phyloP scores from a whole-genome alignment of 1,140 invertebrate genomes.

The Drosophila funebris region DNA sequence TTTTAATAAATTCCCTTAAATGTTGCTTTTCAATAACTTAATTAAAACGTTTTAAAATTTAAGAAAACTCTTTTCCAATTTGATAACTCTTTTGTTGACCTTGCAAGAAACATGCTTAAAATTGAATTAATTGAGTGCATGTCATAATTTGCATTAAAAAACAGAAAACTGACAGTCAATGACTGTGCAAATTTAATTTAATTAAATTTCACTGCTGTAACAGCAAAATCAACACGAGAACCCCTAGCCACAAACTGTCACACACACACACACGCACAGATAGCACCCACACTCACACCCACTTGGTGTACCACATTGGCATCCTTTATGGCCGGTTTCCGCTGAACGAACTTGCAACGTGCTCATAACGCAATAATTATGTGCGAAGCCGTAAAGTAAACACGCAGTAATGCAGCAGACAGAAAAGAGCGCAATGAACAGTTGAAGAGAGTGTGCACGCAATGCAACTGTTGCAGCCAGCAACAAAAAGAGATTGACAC shows the following conservation, averaged over 20 bases:
- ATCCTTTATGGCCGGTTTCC: conserved; percentile 25
- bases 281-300: neutral
- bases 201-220: conserved; percentile 52
- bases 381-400: conserved; percentile 57
- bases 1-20: no score
- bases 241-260: neutral
- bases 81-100: neutral
- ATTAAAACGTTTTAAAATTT: no score
- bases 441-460: conserved; percentile 7
- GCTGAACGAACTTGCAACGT: conserved; percentile 44
- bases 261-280: neutral
- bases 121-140: neutral
- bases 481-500: conserved; percentile 4
- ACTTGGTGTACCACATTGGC: conserved; percentile 11
- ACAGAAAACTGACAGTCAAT: conserved; percentile 8
- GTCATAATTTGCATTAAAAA: neutral
- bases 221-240: conserved; percentile 44
- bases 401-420: conserved; percentile 35
- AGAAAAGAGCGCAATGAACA: conserved; percentile 1
- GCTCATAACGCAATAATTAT: conserved; percentile 70
- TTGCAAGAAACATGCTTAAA: neutral
- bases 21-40: no score
- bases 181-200: conserved; percentile 39
- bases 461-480: conserved; percentile 50
- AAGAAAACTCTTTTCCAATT: no score